Conservation (phyloP, 2,113 vertebrate genomes). For the Nansenia antarctica region DNA sequence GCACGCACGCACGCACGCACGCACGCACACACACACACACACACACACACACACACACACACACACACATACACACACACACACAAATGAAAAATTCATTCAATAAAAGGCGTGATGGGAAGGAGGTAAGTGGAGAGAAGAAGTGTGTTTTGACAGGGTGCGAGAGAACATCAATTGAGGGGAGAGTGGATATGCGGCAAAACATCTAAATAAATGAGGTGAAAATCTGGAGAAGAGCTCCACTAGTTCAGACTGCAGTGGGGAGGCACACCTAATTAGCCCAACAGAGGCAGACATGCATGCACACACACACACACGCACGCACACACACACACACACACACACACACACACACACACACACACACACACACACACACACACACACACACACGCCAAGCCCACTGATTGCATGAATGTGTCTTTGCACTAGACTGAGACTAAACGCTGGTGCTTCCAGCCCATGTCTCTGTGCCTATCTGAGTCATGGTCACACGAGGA, state of each 20-base stretch:
- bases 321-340: neutral
- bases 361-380: neutral
- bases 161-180: slow-evolving; percentile 42
- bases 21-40: too few relatives aligned
- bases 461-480: neutral
- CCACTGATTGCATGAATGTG: neutral
- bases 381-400: neutral
- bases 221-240: slow-evolving; percentile 60
- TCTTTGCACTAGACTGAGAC: neutral
- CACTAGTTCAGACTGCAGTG: neutral
- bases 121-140: slow-evolving; percentile 27
- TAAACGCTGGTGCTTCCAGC: neutral
- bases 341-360: neutral
- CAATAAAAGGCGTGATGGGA: slow-evolving; percentile 41
- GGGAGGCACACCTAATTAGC: slow-evolving; percentile 30
- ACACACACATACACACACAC: neutral
- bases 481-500: neutral
- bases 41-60: neutral
- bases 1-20: too few relatives aligned
- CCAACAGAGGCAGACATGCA: slow-evolving; percentile 30
- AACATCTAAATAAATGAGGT: slow-evolving; percentile 80
- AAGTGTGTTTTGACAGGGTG: slow-evolving; percentile 50
- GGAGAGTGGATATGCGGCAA: slow-evolving; percentile 72
- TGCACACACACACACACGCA: slow-evolving; percentile 2
- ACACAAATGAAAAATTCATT: slow-evolving; percentile 41